These are phyloP conservation scores for Patella pellucida DNA, from an alignment of 2,888 invertebrate genomes.

Conservation along the genomic window DNA sequence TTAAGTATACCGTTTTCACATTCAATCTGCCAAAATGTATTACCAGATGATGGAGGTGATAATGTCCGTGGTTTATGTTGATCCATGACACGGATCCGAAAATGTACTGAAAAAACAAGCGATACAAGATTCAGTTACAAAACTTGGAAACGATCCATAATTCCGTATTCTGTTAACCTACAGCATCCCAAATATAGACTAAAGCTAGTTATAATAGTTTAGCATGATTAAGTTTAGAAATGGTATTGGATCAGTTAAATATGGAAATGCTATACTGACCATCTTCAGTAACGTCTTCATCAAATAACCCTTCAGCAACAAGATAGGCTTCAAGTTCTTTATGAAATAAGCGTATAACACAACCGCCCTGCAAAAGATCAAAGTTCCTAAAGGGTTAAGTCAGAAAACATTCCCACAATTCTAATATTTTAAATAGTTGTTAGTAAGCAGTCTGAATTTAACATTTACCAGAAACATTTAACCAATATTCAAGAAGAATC, in stretches of 20 bases:
- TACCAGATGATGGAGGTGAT: slow-evolving; percentile 69
- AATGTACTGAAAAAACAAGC: slow-evolving; percentile 61
- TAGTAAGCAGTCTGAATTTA: too few species aligned
- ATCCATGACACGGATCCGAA: slow-evolving; percentile 70
- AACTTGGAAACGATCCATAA: not conserved
- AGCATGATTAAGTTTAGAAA: too few species aligned
- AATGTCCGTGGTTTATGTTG: slow-evolving; percentile 68
- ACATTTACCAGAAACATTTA: too few species aligned
- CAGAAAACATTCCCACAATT: too few species aligned
- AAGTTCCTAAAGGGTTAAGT: too few species aligned
- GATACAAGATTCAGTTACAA: not conserved
- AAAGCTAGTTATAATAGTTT: not conserved
- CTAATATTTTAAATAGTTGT: too few species aligned
- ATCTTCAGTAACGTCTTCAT: slow-evolving; percentile 69
- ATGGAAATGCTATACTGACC: slow-evolving; percentile 44
- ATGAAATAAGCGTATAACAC: slow-evolving; percentile 68
- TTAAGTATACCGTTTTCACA: slow-evolving; percentile 67
- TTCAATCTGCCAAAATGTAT: slow-evolving; percentile 70
- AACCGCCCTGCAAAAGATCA: slow-evolving; percentile 61
- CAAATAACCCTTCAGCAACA: slow-evolving; percentile 69
- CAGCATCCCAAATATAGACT: too few species aligned
- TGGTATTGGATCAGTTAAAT: too few species aligned
- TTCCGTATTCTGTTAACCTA: too few species aligned
- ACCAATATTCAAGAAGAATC: too few species aligned
- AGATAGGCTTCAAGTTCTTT: slow-evolving; percentile 71